Conservation (phyloP, 2,888 invertebrate species). For the Hetaerina titia region DNA sequence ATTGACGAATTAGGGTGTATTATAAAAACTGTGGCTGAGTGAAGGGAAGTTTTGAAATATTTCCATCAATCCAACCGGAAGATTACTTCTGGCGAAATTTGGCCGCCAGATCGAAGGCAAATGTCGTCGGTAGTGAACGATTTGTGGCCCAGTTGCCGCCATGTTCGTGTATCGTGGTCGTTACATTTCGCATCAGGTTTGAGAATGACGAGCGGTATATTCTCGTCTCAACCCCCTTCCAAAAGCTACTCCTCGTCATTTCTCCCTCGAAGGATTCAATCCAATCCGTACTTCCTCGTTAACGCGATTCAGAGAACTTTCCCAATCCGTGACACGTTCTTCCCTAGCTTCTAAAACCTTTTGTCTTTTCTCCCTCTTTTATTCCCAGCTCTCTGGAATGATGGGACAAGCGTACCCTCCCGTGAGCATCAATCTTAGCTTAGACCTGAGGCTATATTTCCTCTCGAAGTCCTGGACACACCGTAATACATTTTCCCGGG, state of each 20-base stretch:
- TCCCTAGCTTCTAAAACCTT: neutral
- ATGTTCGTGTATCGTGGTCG: neutral
- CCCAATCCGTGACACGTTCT: neutral
- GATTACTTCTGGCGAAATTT: neutral
- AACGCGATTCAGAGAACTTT: neutral
- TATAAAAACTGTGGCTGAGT: too few species aligned
- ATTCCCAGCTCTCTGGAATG: neutral
- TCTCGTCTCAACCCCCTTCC: neutral
- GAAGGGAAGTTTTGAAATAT: too few species aligned
- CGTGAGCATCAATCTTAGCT: neutral
- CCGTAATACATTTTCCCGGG: neutral
- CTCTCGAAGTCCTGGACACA: neutral
- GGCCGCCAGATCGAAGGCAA: neutral
- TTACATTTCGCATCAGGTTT: neutral
- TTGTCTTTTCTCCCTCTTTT: neutral
- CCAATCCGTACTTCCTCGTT: neutral
- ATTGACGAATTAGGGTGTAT: too few species aligned
- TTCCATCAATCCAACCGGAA: neutral
- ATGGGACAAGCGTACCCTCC: neutral
- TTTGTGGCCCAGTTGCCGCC: neutral
- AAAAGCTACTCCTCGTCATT: neutral
- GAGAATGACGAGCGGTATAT: neutral
- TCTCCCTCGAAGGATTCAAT: neutral
- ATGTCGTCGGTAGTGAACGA: neutral
- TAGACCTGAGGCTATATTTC: neutral